Conservation (phyloP, 2,797 vertebrate species). For the Sebastes matsubarae region DNA sequence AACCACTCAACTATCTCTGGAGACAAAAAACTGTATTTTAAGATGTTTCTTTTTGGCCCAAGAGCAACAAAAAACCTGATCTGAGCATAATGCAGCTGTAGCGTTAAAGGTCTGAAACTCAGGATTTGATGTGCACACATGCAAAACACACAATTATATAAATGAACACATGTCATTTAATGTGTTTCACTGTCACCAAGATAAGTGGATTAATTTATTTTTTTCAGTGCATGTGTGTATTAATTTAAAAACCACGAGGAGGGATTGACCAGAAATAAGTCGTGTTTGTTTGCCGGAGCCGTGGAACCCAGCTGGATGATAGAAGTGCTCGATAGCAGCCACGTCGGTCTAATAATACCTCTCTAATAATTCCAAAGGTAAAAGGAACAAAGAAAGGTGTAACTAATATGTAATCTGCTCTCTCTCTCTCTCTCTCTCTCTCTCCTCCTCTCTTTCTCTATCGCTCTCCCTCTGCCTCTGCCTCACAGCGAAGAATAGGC, state of each 20-base stretch:
- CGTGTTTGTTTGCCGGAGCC: slow-evolving; percentile 36
- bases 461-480: slow-evolving; percentile 55
- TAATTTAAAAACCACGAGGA: slow-evolving; percentile 19
- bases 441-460: slow-evolving; percentile 37
- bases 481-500: slow-evolving; percentile 66
- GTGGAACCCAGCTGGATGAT: slow-evolving; percentile 48
- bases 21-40: slow-evolving; percentile 26
- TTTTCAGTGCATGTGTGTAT: slow-evolving; percentile 9
- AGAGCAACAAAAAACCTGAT: slow-evolving; percentile 3
- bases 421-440: slow-evolving; percentile 32
- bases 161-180: neutral
- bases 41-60: slow-evolving; percentile 14
- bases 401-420: slow-evolving; percentile 76
- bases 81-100: neutral
- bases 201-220: slow-evolving; percentile 39
- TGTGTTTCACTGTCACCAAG: slow-evolving; percentile 15
- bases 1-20: slow-evolving; percentile 30
- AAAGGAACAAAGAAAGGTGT: slow-evolving; percentile 73
- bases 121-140: neutral
- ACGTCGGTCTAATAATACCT: slow-evolving; percentile 71
- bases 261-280: slow-evolving; percentile 27
- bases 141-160: neutral
- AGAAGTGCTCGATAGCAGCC: slow-evolving; percentile 50
- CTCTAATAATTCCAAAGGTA: slow-evolving; percentile 73
- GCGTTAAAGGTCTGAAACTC: neutral